phyloP scores from a whole-genome alignment of 2,888 invertebrate genomes.

The Apamea epomidion region DNA sequence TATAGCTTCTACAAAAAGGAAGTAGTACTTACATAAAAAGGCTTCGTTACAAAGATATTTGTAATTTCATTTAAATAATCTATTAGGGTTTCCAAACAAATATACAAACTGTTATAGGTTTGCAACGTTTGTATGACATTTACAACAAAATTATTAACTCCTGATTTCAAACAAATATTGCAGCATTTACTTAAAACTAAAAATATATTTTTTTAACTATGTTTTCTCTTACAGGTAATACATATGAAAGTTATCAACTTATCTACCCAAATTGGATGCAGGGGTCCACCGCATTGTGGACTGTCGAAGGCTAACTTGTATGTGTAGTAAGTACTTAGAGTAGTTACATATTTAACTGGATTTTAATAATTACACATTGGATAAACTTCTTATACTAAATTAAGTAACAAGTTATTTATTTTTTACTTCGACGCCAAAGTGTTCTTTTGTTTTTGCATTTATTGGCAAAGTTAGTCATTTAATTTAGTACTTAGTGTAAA shows the following conservation, averaged over 20 bases:
- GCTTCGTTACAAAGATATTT: too few relatives aligned
- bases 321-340: background rate
- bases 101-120: too few relatives aligned
- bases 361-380: background rate
- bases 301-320: background rate
- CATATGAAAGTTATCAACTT: background rate
- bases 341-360: background rate
- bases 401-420: background rate
- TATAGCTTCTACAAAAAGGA: too few relatives aligned
- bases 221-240: constrained; percentile 37
- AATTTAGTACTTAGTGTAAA: background rate
- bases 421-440: background rate
- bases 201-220: background rate
- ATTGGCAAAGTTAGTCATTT: background rate
- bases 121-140: background rate
- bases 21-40: too few relatives aligned
- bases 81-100: too few relatives aligned
- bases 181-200: background rate
- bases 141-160: background rate
- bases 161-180: background rate
- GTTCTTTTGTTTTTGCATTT: background rate
- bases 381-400: background rate
- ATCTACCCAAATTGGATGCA: background rate
- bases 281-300: too few relatives aligned
- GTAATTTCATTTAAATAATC: too few relatives aligned